Evolutionary conservation across 64 coral and sea anemone species (phyloP), one percentile per base, ranked within the genome.

Genomic region (Cladopsammia gracilis): DNA sequence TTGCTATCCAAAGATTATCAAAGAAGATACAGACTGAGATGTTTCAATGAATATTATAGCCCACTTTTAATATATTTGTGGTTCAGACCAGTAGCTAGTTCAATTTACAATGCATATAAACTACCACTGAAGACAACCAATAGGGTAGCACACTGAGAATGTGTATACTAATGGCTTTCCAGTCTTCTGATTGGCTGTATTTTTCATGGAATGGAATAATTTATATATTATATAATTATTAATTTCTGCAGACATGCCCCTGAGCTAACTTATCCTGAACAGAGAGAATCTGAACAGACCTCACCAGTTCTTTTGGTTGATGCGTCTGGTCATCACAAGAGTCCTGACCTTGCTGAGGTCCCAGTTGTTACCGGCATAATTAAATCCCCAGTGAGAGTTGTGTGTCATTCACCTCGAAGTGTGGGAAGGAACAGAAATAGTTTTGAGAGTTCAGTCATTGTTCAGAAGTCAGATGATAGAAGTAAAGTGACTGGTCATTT

Each of bases 391-490:
- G 86, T 94, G 11, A 94, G 87, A 97, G 92, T 97, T 20, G 87
- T 94, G 44, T 91, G 96, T 86, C 96, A 97, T 79, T 97, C 96
- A 24, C 96, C 92, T 54, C 89, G 76, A 70, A 79, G 88, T n/a
- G 75, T 64, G 15, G 48, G 59, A 73, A 82, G 45, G 42, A 48
- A 53, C 20, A 66, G 80, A 52, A 75, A 46, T 19, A 19, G 16
- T 8, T 67, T 68, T 50, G 80, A 68, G 64, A 84, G 48, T 6
- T 67, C 80, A 50, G 62, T 49, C n/a, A 3, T 84, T 68, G 9
- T 84, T 67, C 60, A 84, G 60, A 84, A 48, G 49, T 66, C 80
- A 62, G 76, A 79, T 7, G 42, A 69, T 52, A 23, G 14, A 68
- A 10, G 16, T 46, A 53, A 16, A 8, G 20, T 91, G 9, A 87